Evolutionary conservation across 1,140 invertebrate species (phyloP), one percentile per base, ranked within the genome.

Genomic region (Copidosoma floridanum): DNA sequence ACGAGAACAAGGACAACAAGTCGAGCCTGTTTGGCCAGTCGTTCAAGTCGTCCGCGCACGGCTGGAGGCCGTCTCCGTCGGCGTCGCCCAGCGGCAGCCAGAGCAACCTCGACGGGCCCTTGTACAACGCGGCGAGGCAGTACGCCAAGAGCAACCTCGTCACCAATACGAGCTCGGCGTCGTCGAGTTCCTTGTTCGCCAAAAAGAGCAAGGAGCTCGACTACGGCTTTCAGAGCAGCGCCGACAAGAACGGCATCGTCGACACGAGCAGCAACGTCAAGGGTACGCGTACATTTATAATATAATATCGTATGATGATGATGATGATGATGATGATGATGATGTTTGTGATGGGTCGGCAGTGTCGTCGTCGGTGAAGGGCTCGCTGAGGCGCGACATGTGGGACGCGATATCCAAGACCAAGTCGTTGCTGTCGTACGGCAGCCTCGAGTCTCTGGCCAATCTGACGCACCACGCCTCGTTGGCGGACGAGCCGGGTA

Each of bases 381-480:
- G 84, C 23, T 77, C 82, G 8, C 76, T 83, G 0, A 81, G 89
- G 63, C 82, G 87, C 54, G 89, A 92, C 68, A 90, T 89, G 8
- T 91, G 89, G 89, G 90, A 92, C 71, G 86, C 87, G 1, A 86
- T 91, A 21, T 86, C 89, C n/a, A 90, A 90, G 76, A 90, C 89
- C 1, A 85, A 87, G 71, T 87, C 88, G 46, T 82, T 89, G 65
- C 77, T 91, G 14, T 87, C 85, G 10, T 84, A 86, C 68, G 83
- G 85, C 23, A 86, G 81, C 66, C 71, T 88, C 20, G 87, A 88
- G 70, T 88, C 87, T 1, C 72, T 88, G 27, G 86, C 86, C 7
- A 88, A 88, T 74, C 74, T 88, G 57, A 83, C 85, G 1, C 83
- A 86, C 27, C 72, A 70, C 27, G 67, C 74, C 3, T 64, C 65